Evolutionary conservation across 2,113 vertebrate species (phyloP), one percentile per base, ranked within the genome.

Genomic region (Salvator merianae): DNA sequence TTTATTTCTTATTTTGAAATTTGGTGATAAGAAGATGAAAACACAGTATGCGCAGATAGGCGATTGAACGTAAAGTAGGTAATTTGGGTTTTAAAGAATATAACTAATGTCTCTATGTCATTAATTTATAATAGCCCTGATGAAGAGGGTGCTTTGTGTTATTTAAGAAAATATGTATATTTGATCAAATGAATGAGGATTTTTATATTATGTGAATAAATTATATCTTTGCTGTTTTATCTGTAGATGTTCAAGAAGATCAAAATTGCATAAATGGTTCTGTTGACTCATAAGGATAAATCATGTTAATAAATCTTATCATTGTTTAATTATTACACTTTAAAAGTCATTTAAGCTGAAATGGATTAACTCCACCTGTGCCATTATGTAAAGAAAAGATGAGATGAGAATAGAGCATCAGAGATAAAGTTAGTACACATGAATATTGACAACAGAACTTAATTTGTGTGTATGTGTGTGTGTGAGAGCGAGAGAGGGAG

Each of bases 151-250:
- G 38, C 22, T 62, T 90, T 55, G 55, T 88, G 68, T 80, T 76
- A 71, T 70, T 89, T 43, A n/a, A 75, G 34, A 14, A 83, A 90
- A 77, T 91, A 84, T 75, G 50, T 87, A 43, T 84, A 84, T 75
- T 91, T 59, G 13, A 0, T 74, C 32, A 89, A 86, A 75, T 79
- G 24, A 34, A 0, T 59, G 30, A 77, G 30, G 68, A 77, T 88
- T 59, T 85, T 40, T 63, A 32, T 68, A 18, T 7, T 47, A 24
- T 7, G 36, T 30, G n/a, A 43, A 62, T 50, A 76, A 66, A 84
- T 70, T n/a, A 43, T 20, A 24, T 32, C 9, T 62, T 32, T 71
- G 12, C 77, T 30, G 77, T 70, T 75, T 86, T 63, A 79, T 71
- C 88, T 13, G n/a, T 50, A 82, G 55, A 74, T 86, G 3, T 32